phyloP scores from a whole-genome alignment of 2,797 vertebrate species.

The Halcyon leucocephala region DNA sequence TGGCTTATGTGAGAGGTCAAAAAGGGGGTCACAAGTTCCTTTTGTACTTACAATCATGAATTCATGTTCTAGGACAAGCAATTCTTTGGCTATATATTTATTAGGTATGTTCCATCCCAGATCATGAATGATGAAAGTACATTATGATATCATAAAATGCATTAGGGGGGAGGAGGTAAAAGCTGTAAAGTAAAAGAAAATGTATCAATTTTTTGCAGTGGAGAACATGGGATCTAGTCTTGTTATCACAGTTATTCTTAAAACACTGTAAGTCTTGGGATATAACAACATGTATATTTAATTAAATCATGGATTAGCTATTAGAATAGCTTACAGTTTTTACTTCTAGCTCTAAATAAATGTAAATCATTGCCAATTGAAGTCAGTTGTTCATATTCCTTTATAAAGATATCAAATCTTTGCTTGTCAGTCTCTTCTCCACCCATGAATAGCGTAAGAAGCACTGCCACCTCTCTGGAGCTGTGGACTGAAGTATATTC shows the following conservation, averaged over 20 bases:
- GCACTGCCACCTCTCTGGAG: background rate
- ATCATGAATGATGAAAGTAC: background rate
- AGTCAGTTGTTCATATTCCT: background rate
- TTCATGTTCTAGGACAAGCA: background rate
- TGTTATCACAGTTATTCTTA: background rate
- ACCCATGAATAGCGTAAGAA: background rate
- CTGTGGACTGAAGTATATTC: background rate
- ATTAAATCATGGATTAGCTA: background rate
- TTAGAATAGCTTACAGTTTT: background rate
- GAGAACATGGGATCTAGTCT: background rate
- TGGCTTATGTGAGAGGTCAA: background rate
- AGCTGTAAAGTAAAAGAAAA: background rate
- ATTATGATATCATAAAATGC: background rate
- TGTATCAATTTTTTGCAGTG: background rate
- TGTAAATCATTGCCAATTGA: background rate
- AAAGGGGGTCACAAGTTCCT: background rate
- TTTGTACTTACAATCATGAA: background rate
- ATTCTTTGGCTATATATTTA: background rate
- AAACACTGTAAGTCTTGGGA: background rate
- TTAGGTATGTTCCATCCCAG: background rate
- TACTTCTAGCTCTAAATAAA: background rate
- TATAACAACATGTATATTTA: background rate
- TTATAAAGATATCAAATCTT: background rate
- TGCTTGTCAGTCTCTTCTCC: background rate
- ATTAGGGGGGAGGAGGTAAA: background rate